Evolutionary conservation across 2,888 invertebrate genomes (phyloP), one percentile per base, ranked within the genome.

Genomic region (Alviniconcha strummeri): DNA sequence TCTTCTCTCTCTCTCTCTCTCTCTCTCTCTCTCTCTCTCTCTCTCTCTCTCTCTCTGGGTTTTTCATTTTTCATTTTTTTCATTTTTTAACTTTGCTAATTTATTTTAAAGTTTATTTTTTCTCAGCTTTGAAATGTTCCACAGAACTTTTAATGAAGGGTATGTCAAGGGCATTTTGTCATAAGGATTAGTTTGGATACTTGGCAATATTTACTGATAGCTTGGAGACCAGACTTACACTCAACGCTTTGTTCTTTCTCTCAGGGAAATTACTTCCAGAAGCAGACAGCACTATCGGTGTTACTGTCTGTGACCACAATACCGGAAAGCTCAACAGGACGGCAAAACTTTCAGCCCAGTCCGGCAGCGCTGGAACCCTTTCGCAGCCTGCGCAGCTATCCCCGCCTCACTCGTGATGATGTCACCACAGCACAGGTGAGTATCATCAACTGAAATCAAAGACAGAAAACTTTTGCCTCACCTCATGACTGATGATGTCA

Each of bases 191-290:
- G 36, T 36, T 36, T 36, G 36, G 36, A 36, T 36, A 3, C 36
- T 36, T 36, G 36, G 36, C 36, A 36, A 36, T 36, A 36, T 36
- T 36, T 36, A 36, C 1, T 36, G 36, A 36, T 36, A 36, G 0
- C 36, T 36, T 36, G 36, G 36, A 1, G 36, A 36, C 36, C 36
- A 36, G 36, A 36, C 36, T 36, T 36, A 0, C 36, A 71, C n/a
- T 15, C 71, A 71, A n/a, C n/a, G 71, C 7, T 71, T 71, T 9
- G 1, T 17, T 67, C 52, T 69, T 64, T 55, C 67, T 82, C 72
- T 5, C 83, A 87, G 87, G 87, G 86, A 6, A 83, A 81, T 57
- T 86, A 82, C 80, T 87, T 85, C 84, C 86, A 87, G 77, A 69
- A 80, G 13, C 54, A 82, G 9, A 84, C 85, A 13, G 82, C 85